A percentile compares a stretch with the other conserved stretches of the same genome.
These are phyloP conservation scores for Drosophila orena DNA, from an alignment of 1,140 invertebrate genomes.

Conservation along the genomic window DNA sequence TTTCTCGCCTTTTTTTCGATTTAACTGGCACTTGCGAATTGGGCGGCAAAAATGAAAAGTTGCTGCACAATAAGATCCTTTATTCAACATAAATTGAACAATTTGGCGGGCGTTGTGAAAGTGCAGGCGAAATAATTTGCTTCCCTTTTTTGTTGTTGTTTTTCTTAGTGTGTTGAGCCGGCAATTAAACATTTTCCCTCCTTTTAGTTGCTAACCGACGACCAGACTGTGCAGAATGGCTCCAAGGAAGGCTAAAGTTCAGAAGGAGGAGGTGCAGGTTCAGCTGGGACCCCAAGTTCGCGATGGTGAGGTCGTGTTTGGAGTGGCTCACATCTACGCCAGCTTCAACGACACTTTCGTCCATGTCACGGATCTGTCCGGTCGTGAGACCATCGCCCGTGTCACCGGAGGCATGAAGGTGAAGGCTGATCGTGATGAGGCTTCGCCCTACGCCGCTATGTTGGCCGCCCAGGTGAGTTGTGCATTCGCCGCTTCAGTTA, in stretches of 20 bases:
- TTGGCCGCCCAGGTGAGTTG: constrained; percentile 99
- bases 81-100: constrained; percentile 23
- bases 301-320: constrained; percentile 99
- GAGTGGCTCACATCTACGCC: constrained; percentile 99
- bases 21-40: constrained; percentile 44
- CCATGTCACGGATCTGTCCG: constrained; percentile 99
- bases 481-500: no score
- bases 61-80: not conserved
- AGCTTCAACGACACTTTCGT: constrained; percentile 99
- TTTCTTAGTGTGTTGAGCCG: constrained; percentile 24
- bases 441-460: constrained; percentile 99
- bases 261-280: constrained; percentile 98
- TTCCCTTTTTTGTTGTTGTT: constrained; percentile 43
- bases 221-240: constrained; percentile 90
- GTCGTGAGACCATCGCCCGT: constrained; percentile 98
- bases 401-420: constrained; percentile 99
- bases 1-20: constrained; percentile 15
- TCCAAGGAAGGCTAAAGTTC: constrained; percentile 98
- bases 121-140: not conserved
- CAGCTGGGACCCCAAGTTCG: constrained; percentile 98
- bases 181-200: constrained; percentile 12
- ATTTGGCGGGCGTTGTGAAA: no score
- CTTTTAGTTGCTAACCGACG: constrained; percentile 58
- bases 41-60: constrained; percentile 29
- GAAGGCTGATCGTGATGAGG: constrained; percentile 99